These are phyloP conservation scores for Polyommatus icarus DNA, from an alignment of 2,888 invertebrate species.

Conservation along the genomic window DNA sequence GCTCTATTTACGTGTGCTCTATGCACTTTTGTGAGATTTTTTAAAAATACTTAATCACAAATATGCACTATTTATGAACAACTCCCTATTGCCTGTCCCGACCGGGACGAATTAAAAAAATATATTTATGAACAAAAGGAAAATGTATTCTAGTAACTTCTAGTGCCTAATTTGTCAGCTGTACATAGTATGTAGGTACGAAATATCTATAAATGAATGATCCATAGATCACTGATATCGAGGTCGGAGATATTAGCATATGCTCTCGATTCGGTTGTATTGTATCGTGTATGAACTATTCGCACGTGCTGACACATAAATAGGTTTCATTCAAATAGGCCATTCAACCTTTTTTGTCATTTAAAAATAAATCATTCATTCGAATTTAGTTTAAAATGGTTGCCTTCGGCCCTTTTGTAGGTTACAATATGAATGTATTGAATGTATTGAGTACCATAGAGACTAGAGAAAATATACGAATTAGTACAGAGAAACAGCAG, in stretches of 20 bases:
- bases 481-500: too few species aligned
- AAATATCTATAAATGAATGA: neutral
- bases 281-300: neutral
- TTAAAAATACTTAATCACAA: neutral
- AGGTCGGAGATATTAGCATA: neutral
- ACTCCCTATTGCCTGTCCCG: too few species aligned
- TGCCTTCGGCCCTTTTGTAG: neutral
- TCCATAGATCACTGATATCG: neutral
- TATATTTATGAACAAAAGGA: too few species aligned
- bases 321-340: neutral
- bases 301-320: neutral
- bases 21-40: neutral
- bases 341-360: neutral
- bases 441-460: too few species aligned
- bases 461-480: too few species aligned
- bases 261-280: neutral
- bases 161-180: neutral
- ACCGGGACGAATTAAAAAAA: too few species aligned
- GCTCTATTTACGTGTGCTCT: neutral
- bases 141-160: neutral
- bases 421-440: too few species aligned
- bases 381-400: neutral
- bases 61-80: conserved; percentile 1
- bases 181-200: neutral
- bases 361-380: neutral